Evolutionary conservation across 2,113 vertebrate genomes (phyloP).

Genomic region (Salvelinus sp.): DNA sequence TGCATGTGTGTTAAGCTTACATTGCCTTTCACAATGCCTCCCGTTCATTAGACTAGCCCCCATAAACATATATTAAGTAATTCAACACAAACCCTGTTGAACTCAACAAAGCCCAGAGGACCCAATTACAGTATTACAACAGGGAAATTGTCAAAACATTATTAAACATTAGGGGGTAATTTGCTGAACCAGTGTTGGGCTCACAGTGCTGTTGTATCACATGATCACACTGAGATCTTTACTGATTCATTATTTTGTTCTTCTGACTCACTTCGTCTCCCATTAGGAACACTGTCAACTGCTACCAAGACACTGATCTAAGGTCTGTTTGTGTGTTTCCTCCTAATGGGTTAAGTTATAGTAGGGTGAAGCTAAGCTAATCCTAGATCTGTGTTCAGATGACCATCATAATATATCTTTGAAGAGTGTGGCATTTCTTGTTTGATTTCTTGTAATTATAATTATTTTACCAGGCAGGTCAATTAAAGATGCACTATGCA

Average conservation of each 20-base stretch:
- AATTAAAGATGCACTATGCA: too few relatives aligned
- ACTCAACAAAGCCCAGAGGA: conserved; percentile 33
- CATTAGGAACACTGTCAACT: not conserved
- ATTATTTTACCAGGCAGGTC: too few relatives aligned
- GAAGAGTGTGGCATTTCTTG: not conserved
- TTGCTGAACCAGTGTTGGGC: conserved; percentile 11
- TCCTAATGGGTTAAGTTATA: not conserved
- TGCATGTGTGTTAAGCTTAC: conserved; percentile 15
- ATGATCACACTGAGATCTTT: conserved; percentile 36
- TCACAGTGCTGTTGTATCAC: conserved; percentile 49
- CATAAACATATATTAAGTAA: conserved; percentile 25
- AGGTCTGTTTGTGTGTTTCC: conserved; percentile 12
- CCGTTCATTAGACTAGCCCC: not conserved
- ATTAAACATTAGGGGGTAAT: conserved; percentile 17
- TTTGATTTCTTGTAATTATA: too few relatives aligned
- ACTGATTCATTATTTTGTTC: conserved; percentile 54
- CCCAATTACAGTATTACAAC: conserved; percentile 45
- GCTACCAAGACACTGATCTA: not conserved
- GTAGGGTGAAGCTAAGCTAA: not conserved
- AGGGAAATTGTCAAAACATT: conserved; percentile 46
- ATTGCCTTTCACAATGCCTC: not conserved
- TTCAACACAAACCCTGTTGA: conserved; percentile 15
- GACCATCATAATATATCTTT: not conserved
- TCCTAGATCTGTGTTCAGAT: not conserved
- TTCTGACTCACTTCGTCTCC: not conserved